phyloP scores from a whole-genome alignment of 2,888 invertebrate genomes.

The Drosophila anomelani region DNA sequence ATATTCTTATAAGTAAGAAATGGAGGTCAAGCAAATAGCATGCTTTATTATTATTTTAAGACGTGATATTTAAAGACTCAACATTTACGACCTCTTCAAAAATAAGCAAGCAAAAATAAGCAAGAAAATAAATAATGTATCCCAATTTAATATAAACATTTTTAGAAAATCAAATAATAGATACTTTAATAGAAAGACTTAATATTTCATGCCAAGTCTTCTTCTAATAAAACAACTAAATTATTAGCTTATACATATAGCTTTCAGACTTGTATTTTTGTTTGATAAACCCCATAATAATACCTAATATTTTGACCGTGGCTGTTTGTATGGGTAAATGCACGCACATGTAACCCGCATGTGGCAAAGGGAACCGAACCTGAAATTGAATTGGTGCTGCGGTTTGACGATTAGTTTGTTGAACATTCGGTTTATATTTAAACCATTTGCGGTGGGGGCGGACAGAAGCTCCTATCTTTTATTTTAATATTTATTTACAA shows the following conservation, averaged over 20 bases:
- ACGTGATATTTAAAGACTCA: background rate
- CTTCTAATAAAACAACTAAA: background rate
- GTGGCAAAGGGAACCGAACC: slow-evolving; percentile 17
- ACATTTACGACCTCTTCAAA: background rate
- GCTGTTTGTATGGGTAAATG: slow-evolving; percentile 4
- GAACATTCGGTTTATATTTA: slow-evolving; percentile 46
- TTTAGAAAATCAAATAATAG: background rate
- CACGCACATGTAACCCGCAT: slow-evolving; percentile 24
- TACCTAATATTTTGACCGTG: slow-evolving; percentile 1
- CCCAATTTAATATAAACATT: background rate
- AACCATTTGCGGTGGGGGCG: slow-evolving; percentile 17
- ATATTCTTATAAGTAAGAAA: background rate
- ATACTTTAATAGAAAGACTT: too few species aligned
- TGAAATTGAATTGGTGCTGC: slow-evolving; percentile 25
- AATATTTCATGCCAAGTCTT: too few species aligned
- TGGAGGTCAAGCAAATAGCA: background rate
- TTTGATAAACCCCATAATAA: too few species aligned
- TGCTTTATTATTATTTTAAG: background rate
- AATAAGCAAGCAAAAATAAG: background rate
- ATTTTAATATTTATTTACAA: too few species aligned
- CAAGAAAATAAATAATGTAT: background rate
- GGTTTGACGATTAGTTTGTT: slow-evolving; percentile 46
- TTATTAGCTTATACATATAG: background rate
- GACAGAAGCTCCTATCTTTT: slow-evolving; percentile 6
- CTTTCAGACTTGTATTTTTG: background rate